Conservation (phyloP, 2,888 invertebrate species). For the Hydropsyche betteni region DNA sequence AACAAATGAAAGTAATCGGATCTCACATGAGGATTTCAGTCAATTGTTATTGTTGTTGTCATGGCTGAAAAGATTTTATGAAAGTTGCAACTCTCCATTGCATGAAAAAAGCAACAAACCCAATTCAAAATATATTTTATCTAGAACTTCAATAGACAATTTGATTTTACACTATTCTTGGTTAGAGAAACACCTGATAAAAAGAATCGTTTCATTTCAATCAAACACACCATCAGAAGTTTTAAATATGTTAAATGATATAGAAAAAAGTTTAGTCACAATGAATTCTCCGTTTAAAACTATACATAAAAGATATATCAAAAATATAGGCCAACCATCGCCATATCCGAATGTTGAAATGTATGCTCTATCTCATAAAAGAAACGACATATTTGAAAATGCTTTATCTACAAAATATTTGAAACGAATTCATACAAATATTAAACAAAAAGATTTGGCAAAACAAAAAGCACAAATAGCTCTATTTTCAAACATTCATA, state of each 20-base stretch:
- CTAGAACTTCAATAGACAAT: conserved; percentile 68
- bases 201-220: conserved; percentile 52
- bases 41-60: conserved; percentile 63
- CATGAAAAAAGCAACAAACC: conserved; percentile 56
- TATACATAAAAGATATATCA: conserved; percentile 61
- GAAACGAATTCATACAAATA: background rate
- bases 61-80: conserved; percentile 66
- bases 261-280: conserved; percentile 46
- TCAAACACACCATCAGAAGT: background rate
- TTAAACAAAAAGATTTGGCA: background rate
- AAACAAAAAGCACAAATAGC: background rate
- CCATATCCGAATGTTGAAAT: conserved; percentile 56
- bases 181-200: conserved; percentile 70
- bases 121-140: conserved; percentile 58
- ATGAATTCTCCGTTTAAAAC: conserved; percentile 56
- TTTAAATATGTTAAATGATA: conserved; percentile 21
- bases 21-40: conserved; percentile 60
- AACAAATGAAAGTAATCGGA: conserved; percentile 53
- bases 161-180: conserved; percentile 78
- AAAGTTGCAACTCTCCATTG: conserved; percentile 59
- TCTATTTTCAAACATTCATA: conserved; percentile 39
- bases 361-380: conserved; percentile 24
- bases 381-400: conserved; percentile 39
- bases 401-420: background rate
- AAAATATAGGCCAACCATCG: conserved; percentile 60